Evolutionary conservation across 2,888 invertebrate genomes (phyloP).

Genomic region (Tipula unca): DNA sequence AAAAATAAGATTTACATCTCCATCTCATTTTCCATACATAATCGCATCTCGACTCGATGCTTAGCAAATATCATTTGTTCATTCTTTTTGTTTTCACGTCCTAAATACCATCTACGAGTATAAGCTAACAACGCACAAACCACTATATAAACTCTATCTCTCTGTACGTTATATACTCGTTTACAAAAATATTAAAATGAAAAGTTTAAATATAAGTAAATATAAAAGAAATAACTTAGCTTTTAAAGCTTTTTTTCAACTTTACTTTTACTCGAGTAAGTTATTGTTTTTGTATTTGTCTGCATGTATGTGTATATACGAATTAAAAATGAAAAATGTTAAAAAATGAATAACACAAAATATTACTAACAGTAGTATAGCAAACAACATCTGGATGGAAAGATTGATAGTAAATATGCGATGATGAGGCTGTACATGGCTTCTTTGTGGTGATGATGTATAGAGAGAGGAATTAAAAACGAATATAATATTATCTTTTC

Average conservation of each 20-base stretch:
- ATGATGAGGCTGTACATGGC: neutral
- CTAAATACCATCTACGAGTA: neutral
- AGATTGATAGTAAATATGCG: neutral
- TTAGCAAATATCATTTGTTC: neutral
- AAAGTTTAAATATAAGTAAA: neutral
- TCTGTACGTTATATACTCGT: neutral
- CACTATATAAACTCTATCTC: neutral
- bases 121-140: neutral
- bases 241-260: neutral
- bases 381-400: neutral
- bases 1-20: neutral
- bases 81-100: neutral
- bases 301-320: neutral
- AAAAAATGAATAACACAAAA: neutral
- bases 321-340: neutral
- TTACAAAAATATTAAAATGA: neutral
- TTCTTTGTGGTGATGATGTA: neutral
- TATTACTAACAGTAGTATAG: neutral
- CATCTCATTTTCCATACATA: neutral
- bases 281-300: neutral
- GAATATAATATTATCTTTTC: neutral
- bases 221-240: conserved; percentile 1
- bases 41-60: neutral
- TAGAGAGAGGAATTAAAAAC: neutral
- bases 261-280: neutral